Percentiles rank a stretch among this genome's conserved stretches.
Conservation (phyloP, 2,888 invertebrate genomes). For the Andrena hattorfiana region DNA sequence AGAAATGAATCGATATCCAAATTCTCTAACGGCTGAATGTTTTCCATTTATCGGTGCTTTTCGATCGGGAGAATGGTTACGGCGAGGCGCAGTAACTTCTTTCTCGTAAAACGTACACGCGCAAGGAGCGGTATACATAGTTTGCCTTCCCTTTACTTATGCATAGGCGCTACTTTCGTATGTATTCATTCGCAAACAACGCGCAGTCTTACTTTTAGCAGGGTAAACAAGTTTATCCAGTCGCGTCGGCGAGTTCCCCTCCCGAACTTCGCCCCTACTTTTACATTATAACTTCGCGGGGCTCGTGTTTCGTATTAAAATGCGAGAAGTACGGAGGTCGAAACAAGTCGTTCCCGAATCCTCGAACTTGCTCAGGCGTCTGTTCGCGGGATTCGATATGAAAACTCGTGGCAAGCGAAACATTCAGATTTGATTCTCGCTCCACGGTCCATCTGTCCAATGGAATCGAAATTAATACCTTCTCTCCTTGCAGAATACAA, state of each 20-base stretch:
- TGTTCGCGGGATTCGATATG: neutral
- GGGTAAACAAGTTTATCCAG: slow-evolving; percentile 64
- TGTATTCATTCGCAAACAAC: slow-evolving; percentile 64
- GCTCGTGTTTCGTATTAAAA: slow-evolving; percentile 38
- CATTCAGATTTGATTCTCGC: too few relatives aligned
- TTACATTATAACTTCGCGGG: slow-evolving; percentile 55
- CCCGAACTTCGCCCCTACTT: slow-evolving; percentile 49
- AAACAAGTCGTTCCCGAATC: neutral
- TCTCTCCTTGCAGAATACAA: neutral
- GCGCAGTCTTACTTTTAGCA: slow-evolving; percentile 59
- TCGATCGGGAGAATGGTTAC: neutral
- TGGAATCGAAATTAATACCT: neutral
- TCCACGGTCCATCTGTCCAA: neutral
- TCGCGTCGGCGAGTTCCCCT: slow-evolving; percentile 43
- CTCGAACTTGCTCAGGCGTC: neutral
- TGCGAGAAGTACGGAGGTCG: slow-evolving; percentile 36
- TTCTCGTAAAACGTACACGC: slow-evolving; percentile 19
- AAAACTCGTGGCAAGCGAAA: neutral
- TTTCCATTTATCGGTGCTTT: slow-evolving; percentile 16
- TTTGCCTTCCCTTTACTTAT: slow-evolving; percentile 48
- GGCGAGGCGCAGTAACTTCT: slow-evolving; percentile 23
- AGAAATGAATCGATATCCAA: neutral
- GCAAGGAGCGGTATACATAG: slow-evolving; percentile 8
- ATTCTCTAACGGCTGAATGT: neutral
- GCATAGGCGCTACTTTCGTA: slow-evolving; percentile 49